phyloP scores from a whole-genome alignment of 1,140 invertebrate genomes.

The Drosophila ogumai region DNA sequence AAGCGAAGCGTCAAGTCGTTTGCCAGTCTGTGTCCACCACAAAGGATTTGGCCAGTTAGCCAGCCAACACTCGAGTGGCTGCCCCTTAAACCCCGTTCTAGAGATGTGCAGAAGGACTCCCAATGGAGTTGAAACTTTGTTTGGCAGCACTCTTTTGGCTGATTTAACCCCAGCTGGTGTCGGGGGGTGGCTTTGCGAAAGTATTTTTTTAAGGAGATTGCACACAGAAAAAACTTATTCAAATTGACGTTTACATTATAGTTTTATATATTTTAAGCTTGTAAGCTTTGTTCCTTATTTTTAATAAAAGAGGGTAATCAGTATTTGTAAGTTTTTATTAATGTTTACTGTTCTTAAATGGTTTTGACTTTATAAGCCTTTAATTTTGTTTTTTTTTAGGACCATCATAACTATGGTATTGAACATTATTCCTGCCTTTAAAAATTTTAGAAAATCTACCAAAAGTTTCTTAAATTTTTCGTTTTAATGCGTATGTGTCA shows the following conservation, averaged over 20 bases:
- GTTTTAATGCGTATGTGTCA: not conserved
- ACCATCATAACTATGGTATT: too few species aligned
- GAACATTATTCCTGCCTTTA: not conserved
- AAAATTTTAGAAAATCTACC: not conserved
- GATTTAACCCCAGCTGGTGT: constrained; percentile 25
- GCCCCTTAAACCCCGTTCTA: constrained; percentile 26
- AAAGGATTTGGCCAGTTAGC: constrained; percentile 80
- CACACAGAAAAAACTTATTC: constrained; percentile 10
- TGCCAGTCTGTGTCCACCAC: constrained; percentile 70
- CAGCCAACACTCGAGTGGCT: constrained; percentile 67
- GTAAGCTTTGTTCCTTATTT: not conserved
- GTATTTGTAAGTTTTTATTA: not conserved
- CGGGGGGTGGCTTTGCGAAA: constrained; percentile 6
- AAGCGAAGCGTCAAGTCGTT: constrained; percentile 82
- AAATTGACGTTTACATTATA: constrained; percentile 14
- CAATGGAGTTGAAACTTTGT: constrained; percentile 38
- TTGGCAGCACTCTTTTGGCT: constrained; percentile 16
- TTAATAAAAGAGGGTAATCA: not conserved
- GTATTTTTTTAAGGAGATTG: constrained; percentile 8
- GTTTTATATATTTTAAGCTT: not conserved
- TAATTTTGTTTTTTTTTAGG: not conserved
- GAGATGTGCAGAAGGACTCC: constrained; percentile 58
- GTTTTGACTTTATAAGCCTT: too few species aligned
- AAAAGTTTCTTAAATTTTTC: not conserved
- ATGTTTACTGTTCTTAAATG: too few species aligned